A percentile compares a stretch with the other conserved stretches of the same genome.
phyloP scores from a whole-genome alignment of 2,797 vertebrate species.

The Myotis planiceps region DNA sequence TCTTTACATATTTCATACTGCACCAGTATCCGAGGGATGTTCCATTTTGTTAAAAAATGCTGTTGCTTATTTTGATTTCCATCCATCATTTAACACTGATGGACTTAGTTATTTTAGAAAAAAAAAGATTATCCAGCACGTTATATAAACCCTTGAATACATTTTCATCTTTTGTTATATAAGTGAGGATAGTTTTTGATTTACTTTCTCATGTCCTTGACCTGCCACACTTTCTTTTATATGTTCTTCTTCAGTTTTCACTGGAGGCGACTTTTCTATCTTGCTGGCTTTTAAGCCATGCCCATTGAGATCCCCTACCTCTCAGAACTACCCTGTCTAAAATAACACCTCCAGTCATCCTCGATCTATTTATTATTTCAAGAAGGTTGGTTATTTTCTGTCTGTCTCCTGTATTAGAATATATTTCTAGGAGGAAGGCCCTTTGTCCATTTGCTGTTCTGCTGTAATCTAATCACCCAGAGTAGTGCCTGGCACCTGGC shows the following conservation, averaged over 20 bases:
- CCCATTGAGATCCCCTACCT: not conserved
- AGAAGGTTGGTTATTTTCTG: not conserved
- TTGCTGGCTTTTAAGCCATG: not conserved
- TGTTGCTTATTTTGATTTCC: not conserved
- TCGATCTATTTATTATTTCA: not conserved
- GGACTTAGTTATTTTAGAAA: not conserved
- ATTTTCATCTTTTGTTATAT: not conserved
- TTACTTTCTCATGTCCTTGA: not conserved
- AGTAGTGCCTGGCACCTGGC: not conserved
- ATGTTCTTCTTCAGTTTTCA: not conserved
- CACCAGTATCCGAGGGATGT: not conserved
- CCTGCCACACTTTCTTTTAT: not conserved
- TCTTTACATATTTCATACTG: not conserved
- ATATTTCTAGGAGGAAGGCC: not conserved
- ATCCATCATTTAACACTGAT: not conserved
- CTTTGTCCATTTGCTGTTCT: not conserved
- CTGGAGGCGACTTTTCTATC: not conserved
- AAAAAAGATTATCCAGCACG: not conserved
- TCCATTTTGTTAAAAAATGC: not conserved
- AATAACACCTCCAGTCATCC: not conserved
- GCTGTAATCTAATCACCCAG: not conserved
- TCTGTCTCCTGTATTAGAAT: not conserved
- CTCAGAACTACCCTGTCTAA: not conserved
- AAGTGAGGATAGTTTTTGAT: not conserved
- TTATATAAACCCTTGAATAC: not conserved